Base-by-base conservation (phyloP, 2,888 invertebrate genomes). In the Helleia helle region DNA sequence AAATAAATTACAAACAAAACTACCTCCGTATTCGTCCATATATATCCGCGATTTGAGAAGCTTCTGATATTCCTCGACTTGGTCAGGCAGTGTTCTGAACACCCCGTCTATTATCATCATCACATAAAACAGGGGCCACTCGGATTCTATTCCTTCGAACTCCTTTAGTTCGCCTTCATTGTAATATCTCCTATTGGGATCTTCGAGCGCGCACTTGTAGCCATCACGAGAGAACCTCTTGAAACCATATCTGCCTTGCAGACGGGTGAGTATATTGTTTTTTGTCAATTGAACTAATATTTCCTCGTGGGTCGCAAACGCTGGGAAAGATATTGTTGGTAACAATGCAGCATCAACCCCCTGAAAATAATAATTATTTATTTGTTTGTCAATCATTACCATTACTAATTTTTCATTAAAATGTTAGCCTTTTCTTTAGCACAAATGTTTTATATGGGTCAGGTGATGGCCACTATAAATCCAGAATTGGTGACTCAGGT, bases 251-350 rank as follows among this genome's bases (percentile, higher is more conserved):
- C 89, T 90, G 12, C 99, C 96, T 69, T 92, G 92, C 40, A 99
- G 81, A 51, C 93, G 91, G 17, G 88, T 87, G 1, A 94, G 77
- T 15, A 96, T 89, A 69, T 96, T 97, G 6, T 88, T 87, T 66
- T 98, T 95, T 0, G 98, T 96, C 59, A 93, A 88, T 44, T 90
- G 90, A 44, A 95, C 94, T n/a, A 98, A 74, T 13, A 90, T 85
- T 52, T 96, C 94, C 68, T 99, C 98, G 58, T 99, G 99, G 0
- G 98, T 97, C 1, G 97, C 97, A 84, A 99, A 99, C 0, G 97
- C 96, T 12, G 99, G 99, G 86, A 97, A 99, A 12, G 97, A 96
- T 59, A 99, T 91, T 1, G 98, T 97, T 3, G 97, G 91, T 28
- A 99, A 65, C 14, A 99, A 85, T 1, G 97, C 93, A 0, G 93